Percentiles rank a stretch among this genome's conserved stretches.
phyloP scores from a whole-genome alignment of 2,113 vertebrate genomes.

The Grammomys dolichurus region DNA sequence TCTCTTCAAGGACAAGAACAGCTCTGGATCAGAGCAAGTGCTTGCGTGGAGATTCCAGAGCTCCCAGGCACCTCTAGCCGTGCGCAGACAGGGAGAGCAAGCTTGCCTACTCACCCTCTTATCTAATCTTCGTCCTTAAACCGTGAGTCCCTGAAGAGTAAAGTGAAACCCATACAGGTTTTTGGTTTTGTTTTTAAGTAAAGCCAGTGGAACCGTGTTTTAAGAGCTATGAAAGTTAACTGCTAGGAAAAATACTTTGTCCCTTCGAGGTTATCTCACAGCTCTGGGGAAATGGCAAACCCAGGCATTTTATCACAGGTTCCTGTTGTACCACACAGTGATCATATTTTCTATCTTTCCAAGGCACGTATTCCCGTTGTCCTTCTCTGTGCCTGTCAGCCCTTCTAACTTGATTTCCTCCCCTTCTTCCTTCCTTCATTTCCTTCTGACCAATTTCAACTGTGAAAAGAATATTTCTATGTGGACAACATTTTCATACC shows the following conservation, averaged over 20 bases:
- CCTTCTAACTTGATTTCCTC: constrained; percentile 34
- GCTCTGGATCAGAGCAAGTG: background rate
- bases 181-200: constrained; percentile 50
- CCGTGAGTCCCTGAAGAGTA: constrained; percentile 47
- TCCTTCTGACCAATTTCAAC: constrained; percentile 54
- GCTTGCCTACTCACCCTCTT: background rate
- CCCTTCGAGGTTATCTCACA: constrained; percentile 56
- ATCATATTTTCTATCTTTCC: constrained; percentile 68
- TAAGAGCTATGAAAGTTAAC: constrained; percentile 69
- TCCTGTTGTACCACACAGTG: constrained; percentile 47
- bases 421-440: constrained; percentile 44
- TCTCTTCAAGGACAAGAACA: background rate
- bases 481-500: background rate
- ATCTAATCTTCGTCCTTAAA: constrained; percentile 62
- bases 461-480: constrained; percentile 33
- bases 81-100: background rate
- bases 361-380: constrained; percentile 45
- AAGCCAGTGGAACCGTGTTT: constrained; percentile 63
- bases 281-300: constrained; percentile 65
- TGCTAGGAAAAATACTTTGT: constrained; percentile 65
- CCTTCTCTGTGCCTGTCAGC: background rate
- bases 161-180: constrained; percentile 47
- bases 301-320: constrained; percentile 37
- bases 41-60: background rate
- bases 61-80: background rate